These are phyloP conservation scores for Stictonetta naevosa DNA, from an alignment of 2,113 vertebrate species.

Conservation along the genomic window DNA sequence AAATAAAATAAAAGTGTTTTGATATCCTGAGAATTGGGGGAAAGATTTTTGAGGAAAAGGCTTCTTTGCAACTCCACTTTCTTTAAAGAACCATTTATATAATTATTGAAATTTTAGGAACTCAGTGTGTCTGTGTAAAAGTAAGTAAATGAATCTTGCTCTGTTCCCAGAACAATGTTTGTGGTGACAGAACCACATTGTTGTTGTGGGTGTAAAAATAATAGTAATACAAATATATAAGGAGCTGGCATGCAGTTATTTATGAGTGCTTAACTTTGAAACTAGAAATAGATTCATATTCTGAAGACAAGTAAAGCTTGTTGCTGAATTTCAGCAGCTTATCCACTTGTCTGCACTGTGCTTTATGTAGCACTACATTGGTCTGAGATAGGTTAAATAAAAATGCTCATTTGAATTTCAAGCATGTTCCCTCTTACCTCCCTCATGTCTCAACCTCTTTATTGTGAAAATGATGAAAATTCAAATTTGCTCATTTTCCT, in stretches of 20 bases:
- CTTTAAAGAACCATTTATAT: background rate
- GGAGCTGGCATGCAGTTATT: background rate
- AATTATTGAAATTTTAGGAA: background rate
- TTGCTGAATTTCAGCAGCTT: background rate
- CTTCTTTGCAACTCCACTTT: background rate
- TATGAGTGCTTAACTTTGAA: background rate
- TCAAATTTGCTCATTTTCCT: background rate
- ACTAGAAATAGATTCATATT: background rate
- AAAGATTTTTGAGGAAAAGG: background rate
- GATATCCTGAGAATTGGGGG: background rate
- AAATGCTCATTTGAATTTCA: background rate
- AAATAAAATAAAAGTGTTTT: background rate
- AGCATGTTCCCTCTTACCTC: background rate
- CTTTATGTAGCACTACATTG: background rate
- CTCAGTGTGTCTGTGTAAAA: background rate
- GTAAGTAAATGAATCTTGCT: background rate
- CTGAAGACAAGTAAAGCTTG: background rate
- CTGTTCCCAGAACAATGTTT: background rate
- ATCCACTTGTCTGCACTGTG: background rate
- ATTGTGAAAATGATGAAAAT: background rate
- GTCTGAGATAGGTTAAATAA: background rate
- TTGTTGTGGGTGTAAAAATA: background rate
- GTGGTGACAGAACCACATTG: background rate
- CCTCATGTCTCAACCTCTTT: background rate
- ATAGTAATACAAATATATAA: background rate